Percentiles rank a stretch among this genome's conserved stretches.
phyloP scores from a whole-genome alignment of 2,113 vertebrate genomes.

The Myotis brandtii region DNA sequence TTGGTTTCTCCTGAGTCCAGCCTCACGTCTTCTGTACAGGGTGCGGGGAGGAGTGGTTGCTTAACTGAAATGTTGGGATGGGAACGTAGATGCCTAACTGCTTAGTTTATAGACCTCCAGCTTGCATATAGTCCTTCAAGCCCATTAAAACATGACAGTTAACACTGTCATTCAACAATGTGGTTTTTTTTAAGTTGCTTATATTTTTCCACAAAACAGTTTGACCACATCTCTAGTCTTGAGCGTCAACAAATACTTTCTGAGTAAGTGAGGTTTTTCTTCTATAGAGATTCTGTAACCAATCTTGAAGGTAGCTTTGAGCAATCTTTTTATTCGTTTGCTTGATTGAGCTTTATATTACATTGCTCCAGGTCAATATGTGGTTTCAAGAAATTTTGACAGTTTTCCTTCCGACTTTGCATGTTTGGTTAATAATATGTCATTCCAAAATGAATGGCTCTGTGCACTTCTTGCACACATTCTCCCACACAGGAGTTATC shows the following conservation, averaged over 20 bases:
- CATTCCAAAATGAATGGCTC: neutral
- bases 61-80: neutral
- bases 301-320: neutral
- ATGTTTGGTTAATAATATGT: neutral
- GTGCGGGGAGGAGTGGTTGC: neutral
- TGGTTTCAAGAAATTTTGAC: conserved; percentile 32
- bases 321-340: conserved; percentile 16
- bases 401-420: neutral
- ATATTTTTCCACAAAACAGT: neutral
- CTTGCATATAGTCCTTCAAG: neutral
- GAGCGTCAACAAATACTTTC: conserved; percentile 14
- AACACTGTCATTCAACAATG: neutral
- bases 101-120: neutral
- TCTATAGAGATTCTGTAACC: neutral
- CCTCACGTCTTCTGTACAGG: neutral
- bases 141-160: neutral
- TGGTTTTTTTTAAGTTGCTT: neutral
- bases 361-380: neutral
- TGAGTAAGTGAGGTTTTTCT: neutral
- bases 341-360: neutral
- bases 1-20: neutral
- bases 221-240: neutral
- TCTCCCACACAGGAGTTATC: neutral
- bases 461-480: neutral
- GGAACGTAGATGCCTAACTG: neutral